Evolutionary conservation across 2,113 vertebrate species (phyloP), one percentile per base, ranked within the genome.

Genomic region (Butorides virescens): DNA sequence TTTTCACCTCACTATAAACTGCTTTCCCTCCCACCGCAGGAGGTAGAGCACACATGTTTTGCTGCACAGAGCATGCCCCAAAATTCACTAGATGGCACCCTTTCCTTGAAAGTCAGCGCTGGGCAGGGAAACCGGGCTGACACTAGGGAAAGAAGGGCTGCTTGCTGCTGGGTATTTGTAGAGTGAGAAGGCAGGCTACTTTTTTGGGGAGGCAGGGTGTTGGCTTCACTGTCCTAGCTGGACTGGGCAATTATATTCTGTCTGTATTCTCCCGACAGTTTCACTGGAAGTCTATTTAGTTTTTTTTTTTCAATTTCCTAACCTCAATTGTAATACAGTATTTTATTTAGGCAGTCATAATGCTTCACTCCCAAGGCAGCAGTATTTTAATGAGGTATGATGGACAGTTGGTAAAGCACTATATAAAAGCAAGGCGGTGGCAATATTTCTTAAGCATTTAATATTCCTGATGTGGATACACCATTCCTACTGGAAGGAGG

Each of bases 51-150:
- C 5, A 0, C 11, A 6, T 1, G 46, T 49, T 66, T 30, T 49
- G 76, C 59, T 34, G 90, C 71, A 22, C 13, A 23, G n/a, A 74
- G 16, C 56, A 12, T 0, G 16, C 16, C 63, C 30, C 39, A 44
- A 16, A 52, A 22, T 47, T 92, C 95, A 81, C 92, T 92, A 96
- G 93, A 47, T 95, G 94, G 95, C 96, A 92, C 56, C 55, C 75
- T 88, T 67, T 37, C 63, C 94, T 68, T 79, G 86, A 1, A 65
- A 83, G 74, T 88, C 80, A 58, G 1, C 1, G 7, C 79, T 49
- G 58, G 56, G 86, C 56, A 0, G 8, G 25, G 86, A 34, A 46
- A 29, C 12, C 0, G 4, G 4, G 3, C 34, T 8, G 18, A 36
- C 14, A 3, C 1, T 2, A 7, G 26, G 44, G 8, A 19, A 50